Percentiles rank a stretch among this genome's conserved stretches.
These are phyloP conservation scores for Herpetotheres cachinnans DNA, from an alignment of 2,113 vertebrate species.

Conservation along the genomic window DNA sequence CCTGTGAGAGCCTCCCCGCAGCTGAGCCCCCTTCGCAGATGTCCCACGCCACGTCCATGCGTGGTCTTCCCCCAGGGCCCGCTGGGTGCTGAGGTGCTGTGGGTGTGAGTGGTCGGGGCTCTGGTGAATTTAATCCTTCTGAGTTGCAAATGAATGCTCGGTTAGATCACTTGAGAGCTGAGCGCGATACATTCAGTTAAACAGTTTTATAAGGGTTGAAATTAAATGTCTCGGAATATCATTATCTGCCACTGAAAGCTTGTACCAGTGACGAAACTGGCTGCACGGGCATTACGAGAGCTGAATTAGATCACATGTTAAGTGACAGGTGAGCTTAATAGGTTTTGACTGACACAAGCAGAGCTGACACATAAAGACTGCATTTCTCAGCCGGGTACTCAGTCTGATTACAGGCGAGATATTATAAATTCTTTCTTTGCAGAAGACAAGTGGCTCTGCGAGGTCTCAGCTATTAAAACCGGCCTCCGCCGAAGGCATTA, in stretches of 20 bases:
- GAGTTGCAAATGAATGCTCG: neutral
- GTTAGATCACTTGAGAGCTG: neutral
- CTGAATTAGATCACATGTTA: neutral
- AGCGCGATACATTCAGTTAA: neutral
- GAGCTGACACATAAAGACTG: neutral
- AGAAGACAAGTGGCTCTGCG: neutral
- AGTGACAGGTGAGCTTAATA: neutral
- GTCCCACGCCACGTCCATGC: fast-evolving
- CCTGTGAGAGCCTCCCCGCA: fast-evolving
- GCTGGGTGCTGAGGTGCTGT: fast-evolving
- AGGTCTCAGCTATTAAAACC: neutral
- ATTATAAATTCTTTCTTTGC: neutral
- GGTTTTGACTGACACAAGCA: neutral
- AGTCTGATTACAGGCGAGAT: neutral
- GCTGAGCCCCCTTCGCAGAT: neutral
- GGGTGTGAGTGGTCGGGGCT: neutral
- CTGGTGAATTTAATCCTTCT: neutral
- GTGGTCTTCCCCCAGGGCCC: neutral
- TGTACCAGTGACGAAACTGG: neutral
- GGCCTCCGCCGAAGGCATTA: fast-evolving
- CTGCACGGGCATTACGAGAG: neutral
- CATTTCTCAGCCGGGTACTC: neutral
- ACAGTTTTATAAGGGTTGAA: neutral
- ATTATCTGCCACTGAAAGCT: neutral
- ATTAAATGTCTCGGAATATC: neutral